Conservation (phyloP, 2,797 vertebrate genomes). For the Xenentodon cancila region DNA sequence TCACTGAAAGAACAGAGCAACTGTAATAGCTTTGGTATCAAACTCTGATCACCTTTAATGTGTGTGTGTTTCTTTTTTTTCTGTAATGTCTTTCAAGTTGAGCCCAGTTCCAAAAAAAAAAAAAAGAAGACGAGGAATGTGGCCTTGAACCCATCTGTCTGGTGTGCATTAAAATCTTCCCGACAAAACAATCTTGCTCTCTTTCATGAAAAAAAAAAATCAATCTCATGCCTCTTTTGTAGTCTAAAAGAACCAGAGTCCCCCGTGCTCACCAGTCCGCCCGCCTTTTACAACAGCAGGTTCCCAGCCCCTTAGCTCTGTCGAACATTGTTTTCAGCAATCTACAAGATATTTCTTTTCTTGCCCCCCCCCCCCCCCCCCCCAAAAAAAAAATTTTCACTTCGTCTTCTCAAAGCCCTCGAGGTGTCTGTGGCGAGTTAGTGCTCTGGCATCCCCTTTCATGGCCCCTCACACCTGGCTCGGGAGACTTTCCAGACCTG, state of each 20-base stretch:
- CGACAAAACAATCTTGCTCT: constrained; percentile 61
- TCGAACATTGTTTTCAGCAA: constrained; percentile 49
- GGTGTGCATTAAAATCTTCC: constrained; percentile 67
- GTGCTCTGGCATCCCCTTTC: constrained; percentile 50
- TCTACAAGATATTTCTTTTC: constrained; percentile 52
- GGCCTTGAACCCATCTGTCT: constrained; percentile 70
- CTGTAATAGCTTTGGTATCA: constrained; percentile 57
- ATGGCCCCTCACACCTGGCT: constrained; percentile 75
- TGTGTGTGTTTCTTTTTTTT: constrained; percentile 25
- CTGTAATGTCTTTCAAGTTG: constrained; percentile 63
- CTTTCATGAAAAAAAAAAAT: constrained; percentile 64
- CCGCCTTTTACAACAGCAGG: constrained; percentile 49
- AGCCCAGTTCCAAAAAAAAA: constrained; percentile 41
- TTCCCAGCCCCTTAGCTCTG: constrained; percentile 40
- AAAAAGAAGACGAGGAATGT: constrained; percentile 52
- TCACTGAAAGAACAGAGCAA: constrained; percentile 19
- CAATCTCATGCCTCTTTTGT: constrained; percentile 52
- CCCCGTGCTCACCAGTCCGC: constrained; percentile 52
- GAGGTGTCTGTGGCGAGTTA: constrained; percentile 70
- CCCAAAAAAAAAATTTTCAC: constrained; percentile 30
- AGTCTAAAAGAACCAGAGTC: constrained; percentile 43
- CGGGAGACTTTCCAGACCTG: constrained; percentile 60
- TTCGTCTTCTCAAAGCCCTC: constrained; percentile 50
- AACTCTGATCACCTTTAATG: constrained; percentile 59
- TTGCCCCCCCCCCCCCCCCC: constrained; percentile 15